phyloP scores from a whole-genome alignment of 2,888 invertebrate genomes.

The Ophion slaviceki region DNA sequence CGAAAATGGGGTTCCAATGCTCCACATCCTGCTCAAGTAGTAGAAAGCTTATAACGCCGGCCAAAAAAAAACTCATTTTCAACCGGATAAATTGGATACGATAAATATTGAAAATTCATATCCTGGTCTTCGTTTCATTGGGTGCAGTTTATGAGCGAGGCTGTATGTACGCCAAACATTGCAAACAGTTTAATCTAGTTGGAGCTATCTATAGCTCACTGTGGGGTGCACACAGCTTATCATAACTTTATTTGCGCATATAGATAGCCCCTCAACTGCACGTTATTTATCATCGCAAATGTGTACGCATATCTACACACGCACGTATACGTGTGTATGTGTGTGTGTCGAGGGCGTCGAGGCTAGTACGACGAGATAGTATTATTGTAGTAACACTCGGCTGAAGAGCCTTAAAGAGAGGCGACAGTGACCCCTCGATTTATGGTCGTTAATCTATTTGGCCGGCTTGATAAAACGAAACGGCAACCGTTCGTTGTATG shows the following conservation, averaged over 20 bases:
- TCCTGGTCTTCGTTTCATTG: neutral
- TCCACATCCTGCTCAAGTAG: too few species aligned
- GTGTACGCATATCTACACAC: neutral
- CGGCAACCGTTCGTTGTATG: conserved; percentile 45
- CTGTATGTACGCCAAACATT: neutral
- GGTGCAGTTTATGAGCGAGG: neutral
- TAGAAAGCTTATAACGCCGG: too few species aligned
- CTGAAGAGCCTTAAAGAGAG: conserved; percentile 67
- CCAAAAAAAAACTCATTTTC: too few species aligned
- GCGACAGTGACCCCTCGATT: conserved; percentile 72
- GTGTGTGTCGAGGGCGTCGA: neutral
- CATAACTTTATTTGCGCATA: conserved; percentile 17
- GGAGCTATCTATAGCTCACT: conserved; percentile 18
- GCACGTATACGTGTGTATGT: neutral
- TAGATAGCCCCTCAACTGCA: neutral
- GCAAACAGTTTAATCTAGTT: conserved; percentile 45
- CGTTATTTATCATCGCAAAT: conserved; percentile 30
- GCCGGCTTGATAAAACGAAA: conserved; percentile 71
- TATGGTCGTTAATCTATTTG: conserved; percentile 77
- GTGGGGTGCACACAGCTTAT: conserved; percentile 19
- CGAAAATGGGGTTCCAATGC: too few species aligned
- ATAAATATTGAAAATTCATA: neutral
- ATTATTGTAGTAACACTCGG: conserved; percentile 53
- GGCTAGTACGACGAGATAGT: conserved; percentile 27
- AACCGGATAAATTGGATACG: too few species aligned